Conservation (phyloP, 2,888 invertebrate genomes). For the Aethes cnicana region DNA sequence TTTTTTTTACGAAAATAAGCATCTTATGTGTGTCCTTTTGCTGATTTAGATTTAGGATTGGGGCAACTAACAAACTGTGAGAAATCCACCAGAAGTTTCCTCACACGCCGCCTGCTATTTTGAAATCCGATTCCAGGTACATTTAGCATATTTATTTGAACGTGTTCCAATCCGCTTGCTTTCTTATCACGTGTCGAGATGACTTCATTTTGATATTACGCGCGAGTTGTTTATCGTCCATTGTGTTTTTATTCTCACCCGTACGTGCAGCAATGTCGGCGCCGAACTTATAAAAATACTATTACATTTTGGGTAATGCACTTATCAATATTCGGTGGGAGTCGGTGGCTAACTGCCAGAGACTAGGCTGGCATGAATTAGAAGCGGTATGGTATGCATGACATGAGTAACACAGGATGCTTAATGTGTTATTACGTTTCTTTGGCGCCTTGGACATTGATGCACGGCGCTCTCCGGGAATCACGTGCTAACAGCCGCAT, state of each 20-base stretch:
- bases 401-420: slow-evolving; percentile 11
- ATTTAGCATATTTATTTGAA: slow-evolving; percentile 46
- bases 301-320: slow-evolving; percentile 18
- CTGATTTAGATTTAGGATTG: too few species aligned
- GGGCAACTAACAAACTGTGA: too few species aligned
- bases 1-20: too few species aligned
- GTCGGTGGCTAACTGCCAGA: slow-evolving; percentile 41
- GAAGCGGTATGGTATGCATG: slow-evolving; percentile 13
- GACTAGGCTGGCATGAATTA: slow-evolving; percentile 38
- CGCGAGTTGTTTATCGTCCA: slow-evolving; percentile 64
- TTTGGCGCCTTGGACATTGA: slow-evolving; percentile 4
- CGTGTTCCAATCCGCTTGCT: slow-evolving; percentile 39
- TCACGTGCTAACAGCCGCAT: not conserved
- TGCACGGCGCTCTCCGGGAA: too few species aligned
- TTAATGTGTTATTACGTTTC: slow-evolving; percentile 5
- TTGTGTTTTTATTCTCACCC: slow-evolving; percentile 58
- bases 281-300: slow-evolving; percentile 36
- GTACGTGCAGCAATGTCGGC: slow-evolving; percentile 54
- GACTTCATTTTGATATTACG: slow-evolving; percentile 77
- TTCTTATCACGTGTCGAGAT: slow-evolving; percentile 67
- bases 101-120: slow-evolving; percentile 41
- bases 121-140: slow-evolving; percentile 56
- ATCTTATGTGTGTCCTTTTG: too few species aligned
- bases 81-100: slow-evolving; percentile 16
- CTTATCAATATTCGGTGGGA: slow-evolving; percentile 39